Conservation (phyloP, 2,797 vertebrate genomes). For the Ceryle rudis region DNA sequence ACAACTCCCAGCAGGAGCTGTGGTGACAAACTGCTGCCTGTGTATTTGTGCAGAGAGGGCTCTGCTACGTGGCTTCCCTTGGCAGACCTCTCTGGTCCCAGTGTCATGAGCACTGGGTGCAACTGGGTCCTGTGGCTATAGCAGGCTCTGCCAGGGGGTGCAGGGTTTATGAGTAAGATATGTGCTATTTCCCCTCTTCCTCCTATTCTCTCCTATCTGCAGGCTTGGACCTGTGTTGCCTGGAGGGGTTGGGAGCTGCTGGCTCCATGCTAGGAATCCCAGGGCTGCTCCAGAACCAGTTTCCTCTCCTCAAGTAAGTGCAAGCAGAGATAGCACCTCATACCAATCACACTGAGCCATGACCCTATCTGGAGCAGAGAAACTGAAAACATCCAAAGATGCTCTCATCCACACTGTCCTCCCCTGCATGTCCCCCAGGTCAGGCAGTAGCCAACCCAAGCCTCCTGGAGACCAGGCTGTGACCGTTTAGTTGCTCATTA, state of each 20-base stretch:
- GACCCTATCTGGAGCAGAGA: not conserved
- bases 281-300: not conserved
- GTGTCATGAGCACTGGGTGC: not conserved
- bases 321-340: not conserved
- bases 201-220: not conserved
- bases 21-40: accelerated
- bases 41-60: accelerated
- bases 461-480: not conserved
- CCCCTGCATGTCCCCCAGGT: not conserved
- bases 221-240: not conserved
- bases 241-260: not conserved
- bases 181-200: not conserved
- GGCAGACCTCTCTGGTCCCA: not conserved
- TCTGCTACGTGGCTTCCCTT: not conserved
- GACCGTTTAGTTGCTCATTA: accelerated
- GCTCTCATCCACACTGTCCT: not conserved
- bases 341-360: not conserved
- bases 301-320: not conserved
- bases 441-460: not conserved
- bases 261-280: not conserved
- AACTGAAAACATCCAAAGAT: not conserved
- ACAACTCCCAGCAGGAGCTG: not conserved
- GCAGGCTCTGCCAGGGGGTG: not conserved
- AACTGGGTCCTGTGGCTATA: accelerated
- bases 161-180: accelerated